A percentile compares a stretch with the other conserved stretches of the same genome.
These are phyloP conservation scores for Drosophila hamatofila DNA, from an alignment of 2,888 invertebrate species.

Conservation along the genomic window DNA sequence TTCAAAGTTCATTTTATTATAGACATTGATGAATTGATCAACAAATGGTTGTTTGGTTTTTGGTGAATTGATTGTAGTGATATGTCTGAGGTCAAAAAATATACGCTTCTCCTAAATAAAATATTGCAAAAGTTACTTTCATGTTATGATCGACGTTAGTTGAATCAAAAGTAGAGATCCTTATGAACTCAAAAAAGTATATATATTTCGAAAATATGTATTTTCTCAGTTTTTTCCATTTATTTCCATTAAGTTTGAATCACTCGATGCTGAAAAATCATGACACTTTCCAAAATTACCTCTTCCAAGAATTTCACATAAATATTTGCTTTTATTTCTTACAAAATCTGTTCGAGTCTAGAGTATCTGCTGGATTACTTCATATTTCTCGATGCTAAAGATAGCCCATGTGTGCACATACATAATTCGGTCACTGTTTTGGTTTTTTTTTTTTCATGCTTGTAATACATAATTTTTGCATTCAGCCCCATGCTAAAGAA, in stretches of 20 bases:
- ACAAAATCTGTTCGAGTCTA: neutral
- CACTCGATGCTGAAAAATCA: neutral
- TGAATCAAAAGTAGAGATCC: too few relatives aligned
- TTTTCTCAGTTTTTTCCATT: neutral
- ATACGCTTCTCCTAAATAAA: too few relatives aligned
- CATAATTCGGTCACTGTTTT: constrained; percentile 17
- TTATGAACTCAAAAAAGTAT: too few relatives aligned
- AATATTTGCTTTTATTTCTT: constrained; percentile 9
- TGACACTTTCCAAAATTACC: neutral
- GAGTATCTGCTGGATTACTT: constrained; percentile 5
- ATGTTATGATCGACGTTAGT: too few relatives aligned
- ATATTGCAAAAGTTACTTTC: too few relatives aligned
- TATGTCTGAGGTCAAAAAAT: too few relatives aligned
- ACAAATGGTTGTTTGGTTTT: too few relatives aligned
- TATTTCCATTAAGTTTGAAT: neutral
- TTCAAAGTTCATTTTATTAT: too few relatives aligned
- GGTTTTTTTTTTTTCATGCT: constrained; percentile 8
- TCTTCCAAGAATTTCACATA: neutral
- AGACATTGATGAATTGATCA: too few relatives aligned
- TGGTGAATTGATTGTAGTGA: too few relatives aligned
- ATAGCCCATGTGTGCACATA: constrained; percentile 18
- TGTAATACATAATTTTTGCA: constrained; percentile 52
- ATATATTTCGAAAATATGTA: too few relatives aligned
- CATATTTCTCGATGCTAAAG: constrained; percentile 27
- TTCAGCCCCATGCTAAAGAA: constrained; percentile 51